Conservation (phyloP, 2,797 vertebrate species). For the Tokudaia muenninki region DNA sequence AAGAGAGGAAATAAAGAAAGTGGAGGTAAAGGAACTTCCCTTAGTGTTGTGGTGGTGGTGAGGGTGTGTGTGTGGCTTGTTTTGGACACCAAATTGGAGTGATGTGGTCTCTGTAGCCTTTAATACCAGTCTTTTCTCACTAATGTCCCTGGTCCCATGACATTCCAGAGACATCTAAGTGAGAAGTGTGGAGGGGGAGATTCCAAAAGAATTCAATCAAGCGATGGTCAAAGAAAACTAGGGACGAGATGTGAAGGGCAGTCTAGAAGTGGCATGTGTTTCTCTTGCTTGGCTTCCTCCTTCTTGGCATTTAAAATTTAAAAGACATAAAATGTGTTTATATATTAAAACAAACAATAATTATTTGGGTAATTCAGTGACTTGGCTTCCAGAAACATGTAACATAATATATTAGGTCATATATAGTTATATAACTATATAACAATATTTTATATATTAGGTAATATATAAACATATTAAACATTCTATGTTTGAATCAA, state of each 20-base stretch:
- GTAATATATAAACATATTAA: not conserved
- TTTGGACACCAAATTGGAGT: not conserved
- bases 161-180: not conserved
- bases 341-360: constrained; percentile 10
- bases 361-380: not conserved
- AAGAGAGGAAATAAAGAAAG: not conserved
- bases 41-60: not conserved
- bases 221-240: not conserved
- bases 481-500: not conserved
- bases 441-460: not conserved
- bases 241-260: not conserved
- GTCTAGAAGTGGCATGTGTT: not conserved
- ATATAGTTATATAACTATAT: not conserved
- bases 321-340: not conserved
- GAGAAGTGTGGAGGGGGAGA: not conserved
- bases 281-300: not conserved
- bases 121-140: not conserved
- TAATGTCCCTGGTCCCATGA: not conserved
- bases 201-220: not conserved
- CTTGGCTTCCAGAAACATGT: not conserved
- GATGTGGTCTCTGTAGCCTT: not conserved
- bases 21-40: not conserved
- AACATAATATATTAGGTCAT: not conserved
- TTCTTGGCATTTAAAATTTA: not conserved
- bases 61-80: not conserved